Percentiles rank a stretch among this genome's conserved stretches.
Evolutionary conservation across 1,140 invertebrate species (phyloP).

Genomic region (Zaprionus capensis): DNA sequence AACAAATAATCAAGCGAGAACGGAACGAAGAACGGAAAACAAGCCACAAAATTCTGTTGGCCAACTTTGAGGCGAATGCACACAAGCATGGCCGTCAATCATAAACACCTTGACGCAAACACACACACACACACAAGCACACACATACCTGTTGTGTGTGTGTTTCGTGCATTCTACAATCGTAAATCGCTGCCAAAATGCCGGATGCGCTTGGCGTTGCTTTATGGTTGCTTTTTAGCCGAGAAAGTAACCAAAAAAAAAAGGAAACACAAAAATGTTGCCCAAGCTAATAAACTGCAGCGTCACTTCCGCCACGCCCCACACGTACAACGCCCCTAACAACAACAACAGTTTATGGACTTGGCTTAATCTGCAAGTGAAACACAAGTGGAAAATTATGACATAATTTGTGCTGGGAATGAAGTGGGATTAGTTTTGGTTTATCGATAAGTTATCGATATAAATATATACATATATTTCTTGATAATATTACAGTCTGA

Average conservation of each 20-base stretch:
- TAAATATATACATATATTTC: background rate
- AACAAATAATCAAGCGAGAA: slow-evolving; percentile 62
- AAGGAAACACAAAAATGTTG: background rate
- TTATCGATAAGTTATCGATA: slow-evolving; percentile 26
- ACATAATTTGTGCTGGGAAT: background rate
- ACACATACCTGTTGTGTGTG: background rate
- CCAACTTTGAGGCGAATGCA: slow-evolving; percentile 41
- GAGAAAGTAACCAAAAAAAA: slow-evolving; percentile 16
- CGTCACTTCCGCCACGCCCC: slow-evolving; percentile 46
- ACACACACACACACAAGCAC: background rate
- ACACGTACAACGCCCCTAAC: slow-evolving; percentile 1
- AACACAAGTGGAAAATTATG: slow-evolving; percentile 8
- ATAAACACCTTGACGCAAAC: slow-evolving; percentile 43
- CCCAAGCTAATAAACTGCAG: slow-evolving; percentile 30
- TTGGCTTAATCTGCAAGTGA: background rate
- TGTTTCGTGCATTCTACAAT: slow-evolving; percentile 44
- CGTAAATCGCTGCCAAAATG: slow-evolving; percentile 57
- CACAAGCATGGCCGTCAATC: slow-evolving; percentile 45
- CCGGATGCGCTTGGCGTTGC: slow-evolving; percentile 59
- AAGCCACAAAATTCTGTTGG: slow-evolving; percentile 17
- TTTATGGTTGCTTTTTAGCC: slow-evolving; percentile 45
- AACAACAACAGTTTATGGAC: slow-evolving; percentile 3
- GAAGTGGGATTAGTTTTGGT: background rate
- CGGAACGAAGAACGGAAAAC: slow-evolving; percentile 23
- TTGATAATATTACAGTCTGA: background rate